Evolutionary conservation across 1,140 invertebrate species (phyloP), one percentile per base, ranked within the genome.

Genomic region (Drosophila subpulchrella): DNA sequence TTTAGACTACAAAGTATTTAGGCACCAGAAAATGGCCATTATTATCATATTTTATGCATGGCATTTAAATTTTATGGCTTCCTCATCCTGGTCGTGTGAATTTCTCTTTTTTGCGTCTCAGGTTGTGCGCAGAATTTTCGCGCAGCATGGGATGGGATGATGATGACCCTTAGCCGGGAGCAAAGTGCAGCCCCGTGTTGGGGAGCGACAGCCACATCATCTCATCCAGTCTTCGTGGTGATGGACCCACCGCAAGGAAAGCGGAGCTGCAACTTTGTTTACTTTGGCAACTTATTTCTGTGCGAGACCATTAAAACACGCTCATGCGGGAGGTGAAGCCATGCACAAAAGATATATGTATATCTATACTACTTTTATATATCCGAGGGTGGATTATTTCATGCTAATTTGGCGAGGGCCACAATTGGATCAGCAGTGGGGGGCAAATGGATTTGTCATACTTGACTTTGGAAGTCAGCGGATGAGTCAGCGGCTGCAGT

Each of bases 251-350:
- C 73, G 54, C 73, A 27, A 48, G 51, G 67, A 39, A 15, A 39
- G 6, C 38, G 27, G 38, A 48, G 38, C 68, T 56, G 36, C 68
- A 48, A 47, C 47, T 79, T 78, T 77, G 67, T 86, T 84, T 74
- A 77, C 73, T 67, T 85, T 41, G 65, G 72, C 71, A 86, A 86
- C 72, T 75, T 85, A 84, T 85, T 81, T 85, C 56, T 78, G 65
- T 70, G 75, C 60, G 39, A 46, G 61, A 58, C 75, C 76, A 81
- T 73, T 60, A 71, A 59, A 59, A 77, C 30, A 39, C 41, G 42
- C 55, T 46, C 60, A 60, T 82, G 83, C 75, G 73, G 83, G 83
- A 86, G 83, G 83, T 68, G 79, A 60, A 53, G 57, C 56, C 1
- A 77, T 72, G 53, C 61, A 75, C 32, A 50, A 60, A 15, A 51